Percentiles rank a stretch among this genome's conserved stretches.
Conservation (phyloP, 2,113 vertebrate genomes). For the Girardinichthys multiradiatus region DNA sequence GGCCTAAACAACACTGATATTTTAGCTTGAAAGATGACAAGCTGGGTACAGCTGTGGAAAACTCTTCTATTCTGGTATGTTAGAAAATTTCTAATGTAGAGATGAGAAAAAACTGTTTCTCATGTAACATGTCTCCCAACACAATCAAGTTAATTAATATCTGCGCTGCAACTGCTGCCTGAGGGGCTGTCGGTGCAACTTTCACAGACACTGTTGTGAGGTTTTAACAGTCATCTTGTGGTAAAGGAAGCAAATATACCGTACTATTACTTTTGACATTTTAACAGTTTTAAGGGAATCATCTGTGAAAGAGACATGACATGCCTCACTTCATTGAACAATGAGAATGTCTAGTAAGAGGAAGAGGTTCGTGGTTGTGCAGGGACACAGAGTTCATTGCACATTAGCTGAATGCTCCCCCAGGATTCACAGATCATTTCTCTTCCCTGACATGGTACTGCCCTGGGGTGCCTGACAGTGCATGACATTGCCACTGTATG, state of each 20-base stretch:
- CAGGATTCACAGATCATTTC: slow-evolving; percentile 79
- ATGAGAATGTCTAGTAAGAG: slow-evolving; percentile 11
- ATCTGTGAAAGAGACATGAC: not conserved
- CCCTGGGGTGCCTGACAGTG: slow-evolving; percentile 62
- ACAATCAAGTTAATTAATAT: not conserved
- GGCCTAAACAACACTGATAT: not conserved
- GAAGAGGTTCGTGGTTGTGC: slow-evolving; percentile 48
- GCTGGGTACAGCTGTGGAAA: not conserved
- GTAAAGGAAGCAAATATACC: slow-evolving; percentile 8
- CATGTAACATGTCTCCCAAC: not conserved
- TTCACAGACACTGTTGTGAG: slow-evolving; percentile 9
- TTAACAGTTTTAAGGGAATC: slow-evolving; percentile 7
- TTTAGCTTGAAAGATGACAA: not conserved
- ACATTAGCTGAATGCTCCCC: slow-evolving; percentile 74
- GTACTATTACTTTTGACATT: slow-evolving; percentile 7
- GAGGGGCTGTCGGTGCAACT: slow-evolving; percentile 11
- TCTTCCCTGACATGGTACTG: slow-evolving; percentile 74
- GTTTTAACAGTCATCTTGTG: not conserved
- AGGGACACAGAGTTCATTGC: slow-evolving; percentile 68
- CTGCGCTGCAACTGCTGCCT: not conserved
- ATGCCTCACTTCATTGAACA: slow-evolving; percentile 14
- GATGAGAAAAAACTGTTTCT: not conserved
- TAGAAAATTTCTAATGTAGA: not conserved
- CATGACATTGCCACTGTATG: slow-evolving; percentile 48
- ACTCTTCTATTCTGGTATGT: not conserved